Conservation (phyloP, 53 echinoderm and acorn worm genomes). For the Stichopus horrens region DNA sequence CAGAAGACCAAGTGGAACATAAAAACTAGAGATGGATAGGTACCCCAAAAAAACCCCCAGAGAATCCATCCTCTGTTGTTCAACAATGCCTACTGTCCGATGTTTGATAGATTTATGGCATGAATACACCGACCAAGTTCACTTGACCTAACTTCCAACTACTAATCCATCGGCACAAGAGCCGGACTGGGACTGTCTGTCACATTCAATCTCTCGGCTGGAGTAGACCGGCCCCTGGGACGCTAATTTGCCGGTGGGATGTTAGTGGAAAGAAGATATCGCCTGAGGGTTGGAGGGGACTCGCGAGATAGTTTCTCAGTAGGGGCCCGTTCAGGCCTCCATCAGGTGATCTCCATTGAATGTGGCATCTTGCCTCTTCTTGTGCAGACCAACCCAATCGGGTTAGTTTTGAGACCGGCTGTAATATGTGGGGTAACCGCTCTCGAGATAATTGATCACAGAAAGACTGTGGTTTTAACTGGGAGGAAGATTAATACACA, state of each 20-base stretch:
- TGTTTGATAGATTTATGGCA: too few relatives aligned
- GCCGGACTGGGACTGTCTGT: conserved; percentile 23
- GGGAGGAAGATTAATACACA: background rate
- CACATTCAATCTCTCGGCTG: conserved; percentile 19
- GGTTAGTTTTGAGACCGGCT: conserved; percentile 28
- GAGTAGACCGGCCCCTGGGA: conserved; percentile 37
- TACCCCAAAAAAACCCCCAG: too few relatives aligned
- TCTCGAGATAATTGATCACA: conserved; percentile 30
- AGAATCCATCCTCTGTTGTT: too few relatives aligned
- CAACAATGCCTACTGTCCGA: too few relatives aligned
- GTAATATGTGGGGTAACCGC: conserved; percentile 35
- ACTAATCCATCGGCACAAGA: too few relatives aligned
- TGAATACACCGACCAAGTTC: background rate
- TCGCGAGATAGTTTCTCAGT: conserved; percentile 35
- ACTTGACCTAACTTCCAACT: conserved; percentile 9
- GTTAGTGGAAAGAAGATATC: conserved; percentile 39
- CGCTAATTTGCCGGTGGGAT: conserved; percentile 34
- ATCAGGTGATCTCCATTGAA: conserved; percentile 28
- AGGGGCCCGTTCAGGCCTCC: conserved; percentile 38
- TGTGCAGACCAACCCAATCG: background rate
- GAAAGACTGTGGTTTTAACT: conserved; percentile 32
- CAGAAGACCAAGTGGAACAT: too few relatives aligned
- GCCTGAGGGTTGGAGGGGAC: conserved; percentile 38
- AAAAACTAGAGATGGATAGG: too few relatives aligned
- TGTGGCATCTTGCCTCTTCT: conserved; percentile 11